Conservation (phyloP, 2,888 invertebrate genomes). For the Ganaspis brasiliensis region DNA sequence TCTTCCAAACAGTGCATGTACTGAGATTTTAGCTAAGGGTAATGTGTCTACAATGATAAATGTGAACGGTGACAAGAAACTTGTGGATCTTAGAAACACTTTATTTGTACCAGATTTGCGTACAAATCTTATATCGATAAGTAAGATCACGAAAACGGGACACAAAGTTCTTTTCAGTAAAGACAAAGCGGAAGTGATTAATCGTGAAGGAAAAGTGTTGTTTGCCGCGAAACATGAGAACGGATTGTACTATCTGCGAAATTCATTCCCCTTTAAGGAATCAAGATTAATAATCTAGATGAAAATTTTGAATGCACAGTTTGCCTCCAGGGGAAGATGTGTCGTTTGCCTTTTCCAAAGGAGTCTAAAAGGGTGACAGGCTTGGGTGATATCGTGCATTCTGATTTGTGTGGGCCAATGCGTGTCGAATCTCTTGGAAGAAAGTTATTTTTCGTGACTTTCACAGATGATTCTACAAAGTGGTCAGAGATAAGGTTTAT, state of each 20-base stretch:
- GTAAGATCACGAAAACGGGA: conserved; percentile 22
- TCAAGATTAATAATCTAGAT: neutral
- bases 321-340: conserved; percentile 35
- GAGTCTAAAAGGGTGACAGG: conserved; percentile 9
- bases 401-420: neutral
- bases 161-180: conserved; percentile 37
- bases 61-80: conserved; percentile 30
- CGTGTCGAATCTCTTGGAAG: neutral
- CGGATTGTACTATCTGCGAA: conserved; percentile 36
- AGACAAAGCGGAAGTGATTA: conserved; percentile 3
- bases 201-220: conserved; percentile 40
- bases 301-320: conserved; percentile 34
- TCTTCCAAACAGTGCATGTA: conserved; percentile 47
- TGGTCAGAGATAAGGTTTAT: neutral
- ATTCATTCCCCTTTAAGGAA: conserved; percentile 35
- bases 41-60: conserved; percentile 16
- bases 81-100: conserved; percentile 44
- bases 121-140: conserved; percentile 25
- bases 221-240: conserved; percentile 33
- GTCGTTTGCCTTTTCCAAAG: conserved; percentile 31
- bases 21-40: conserved; percentile 47
- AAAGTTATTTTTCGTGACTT: neutral
- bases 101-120: neutral
- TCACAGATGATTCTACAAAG: neutral
- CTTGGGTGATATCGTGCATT: conserved; percentile 57